A percentile compares a stretch with the other conserved stretches of the same genome.
These are phyloP conservation scores for Halictus quadricinctus DNA, from an alignment of 2,888 invertebrate species.

Conservation along the genomic window DNA sequence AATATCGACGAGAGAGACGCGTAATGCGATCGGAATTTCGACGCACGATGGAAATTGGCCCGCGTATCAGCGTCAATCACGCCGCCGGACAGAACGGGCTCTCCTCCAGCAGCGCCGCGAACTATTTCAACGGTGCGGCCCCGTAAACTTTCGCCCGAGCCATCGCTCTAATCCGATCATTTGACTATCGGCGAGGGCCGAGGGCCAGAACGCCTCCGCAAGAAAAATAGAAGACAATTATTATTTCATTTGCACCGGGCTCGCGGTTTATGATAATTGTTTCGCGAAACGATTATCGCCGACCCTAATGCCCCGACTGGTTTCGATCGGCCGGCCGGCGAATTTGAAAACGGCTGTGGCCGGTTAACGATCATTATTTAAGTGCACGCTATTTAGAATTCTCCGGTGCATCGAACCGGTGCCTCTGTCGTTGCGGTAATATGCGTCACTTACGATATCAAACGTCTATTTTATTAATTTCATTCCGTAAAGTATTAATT, in stretches of 20 bases:
- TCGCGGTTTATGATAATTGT: conserved; percentile 16
- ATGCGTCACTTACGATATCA: neutral
- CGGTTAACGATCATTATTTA: neutral
- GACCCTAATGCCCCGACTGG: neutral
- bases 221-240: conserved; percentile 27
- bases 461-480: neutral
- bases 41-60: conserved; percentile 45
- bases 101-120: neutral
- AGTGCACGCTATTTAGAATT: neutral
- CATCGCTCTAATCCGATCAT: conserved; percentile 15
- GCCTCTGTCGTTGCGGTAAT: neutral
- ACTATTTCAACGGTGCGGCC: conserved; percentile 4
- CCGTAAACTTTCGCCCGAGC: conserved; percentile 21
- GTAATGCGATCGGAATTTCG: conserved; percentile 39
- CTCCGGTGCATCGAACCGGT: neutral
- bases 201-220: neutral
- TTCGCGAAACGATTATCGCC: neutral
- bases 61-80: conserved; percentile 48
- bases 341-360: neutral
- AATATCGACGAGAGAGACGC: conserved; percentile 38
- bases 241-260: conserved; percentile 35
- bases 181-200: neutral
- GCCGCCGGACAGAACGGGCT: neutral
- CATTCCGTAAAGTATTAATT: too few relatives aligned
- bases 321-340: neutral